Evolutionary conservation across 2,888 invertebrate species (phyloP), one percentile per base, ranked within the genome.

Genomic region (Tortricodes alternella): DNA sequence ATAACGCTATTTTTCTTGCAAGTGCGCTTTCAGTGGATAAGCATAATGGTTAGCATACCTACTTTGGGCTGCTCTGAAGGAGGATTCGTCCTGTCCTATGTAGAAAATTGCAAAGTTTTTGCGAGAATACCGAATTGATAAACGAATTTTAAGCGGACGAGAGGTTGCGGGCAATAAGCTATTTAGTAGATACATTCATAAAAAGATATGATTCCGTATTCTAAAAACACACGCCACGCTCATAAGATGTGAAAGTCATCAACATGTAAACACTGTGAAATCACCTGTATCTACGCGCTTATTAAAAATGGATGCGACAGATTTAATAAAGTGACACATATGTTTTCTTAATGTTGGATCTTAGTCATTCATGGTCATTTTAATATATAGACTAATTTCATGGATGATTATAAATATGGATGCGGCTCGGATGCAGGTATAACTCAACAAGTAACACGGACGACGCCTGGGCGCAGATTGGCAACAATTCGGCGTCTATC

Each of bases 401-500:
- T 15, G 34, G 19, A 9, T 13, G 6, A 13, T 34, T 34, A 46
- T 21, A 23, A 46, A 46, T 16, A 34, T 46, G 32, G 46, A 46
- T 46, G 19, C 1, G 46, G 8, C 34, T 34, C 21, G 9, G 43
- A 27, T 51, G 29, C 32, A 51, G 11, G 37, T 48, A 35, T 43
- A 58, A 60, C 38, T 59, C 58, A 59, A 35, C 61, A 34, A 23
- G 53, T 56, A 62, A 60, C 62, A 58, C 53, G 66, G 61, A 59
- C 62, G 66, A 66, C 68, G 61, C 41, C 65, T 58, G 52, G 44
- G 52, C 58, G 67, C 64, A 66, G 68, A 78, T 78, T 77, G 74
- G 72, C 76, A 77, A 70, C 71, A 68, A 72, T 71, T 73, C 62
- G 63, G 64, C 59, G 62, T 68, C 71, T 72, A 71, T 73, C 71